Evolutionary conservation across 2,888 invertebrate genomes (phyloP), one percentile per base, ranked within the genome.

Genomic region (Brenthis hecate): DNA sequence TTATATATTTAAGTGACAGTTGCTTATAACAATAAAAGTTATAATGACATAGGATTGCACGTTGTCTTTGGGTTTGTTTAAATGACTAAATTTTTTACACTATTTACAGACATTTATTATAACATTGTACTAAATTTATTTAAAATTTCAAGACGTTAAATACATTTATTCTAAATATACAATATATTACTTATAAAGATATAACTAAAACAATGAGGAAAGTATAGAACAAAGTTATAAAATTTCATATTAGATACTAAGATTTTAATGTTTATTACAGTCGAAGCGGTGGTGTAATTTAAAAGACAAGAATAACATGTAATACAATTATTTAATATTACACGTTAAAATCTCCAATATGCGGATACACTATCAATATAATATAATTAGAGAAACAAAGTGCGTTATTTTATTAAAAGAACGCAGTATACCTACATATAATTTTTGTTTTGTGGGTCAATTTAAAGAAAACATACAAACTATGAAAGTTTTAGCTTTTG

Each of bases 1-100:
- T 85, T 81, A 84, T 87, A 87, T 91, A 91, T 90, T 91, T 83
- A 90, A 89, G 84, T 88, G 88, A 86, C 81, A 85, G 77, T 43
- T 43, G 36, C 81, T 83, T 87, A 86, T 78, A 81, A 81, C 83
- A 82, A 83, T 84, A 80, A 80, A 78, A 80, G 84, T 80, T 79
- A 78, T 76, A 80, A 86, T 79, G 82, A 86, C 77, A 60, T 60
- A 86, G 81, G 89, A 92, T 92, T 92, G 92, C 92, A 92, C 92
- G 78, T 85, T 80, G 82, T 91, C 90, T 91, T 92, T 91, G 91
- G 91, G 78, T 81, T 85, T 80, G 84, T 88, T 86, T 76, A 81
- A 77, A 77, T 72, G 72, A 72, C 74, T 76, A 80, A 75, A 79
- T 50, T 77, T 28, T 77, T 69, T 79, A 81, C 80, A 80, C 66